phyloP scores from a whole-genome alignment of 2,797 vertebrate species.

The Coccyzus lansbergi region DNA sequence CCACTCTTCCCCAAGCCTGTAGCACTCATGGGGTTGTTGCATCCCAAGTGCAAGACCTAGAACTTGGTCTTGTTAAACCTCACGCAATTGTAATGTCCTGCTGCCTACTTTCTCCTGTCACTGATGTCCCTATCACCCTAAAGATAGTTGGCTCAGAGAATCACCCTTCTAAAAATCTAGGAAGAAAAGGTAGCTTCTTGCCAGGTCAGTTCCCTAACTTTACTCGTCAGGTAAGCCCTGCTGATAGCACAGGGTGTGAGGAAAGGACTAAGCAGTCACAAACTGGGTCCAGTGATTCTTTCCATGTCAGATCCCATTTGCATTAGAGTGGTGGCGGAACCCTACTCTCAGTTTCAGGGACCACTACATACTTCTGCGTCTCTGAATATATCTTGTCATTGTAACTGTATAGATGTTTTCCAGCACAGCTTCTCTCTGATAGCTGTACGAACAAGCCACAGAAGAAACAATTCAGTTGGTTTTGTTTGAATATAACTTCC shows the following conservation, averaged over 20 bases:
- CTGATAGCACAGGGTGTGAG: neutral
- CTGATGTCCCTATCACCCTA: neutral
- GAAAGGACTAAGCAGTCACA: neutral
- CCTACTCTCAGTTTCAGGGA: neutral
- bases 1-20: too few species aligned
- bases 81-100: accelerated
- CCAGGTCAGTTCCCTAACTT: neutral
- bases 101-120: neutral
- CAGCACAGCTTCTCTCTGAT: neutral
- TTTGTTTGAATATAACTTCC: neutral
- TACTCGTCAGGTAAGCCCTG: neutral
- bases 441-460: accelerated
- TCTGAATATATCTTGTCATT: neutral
- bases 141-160: accelerated
- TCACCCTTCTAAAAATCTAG: neutral
- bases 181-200: neutral
- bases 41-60: too few species aligned
- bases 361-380: neutral
- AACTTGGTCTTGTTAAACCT: too few species aligned
- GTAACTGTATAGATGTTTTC: neutral
- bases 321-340: neutral
- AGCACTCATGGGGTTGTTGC: too few species aligned
- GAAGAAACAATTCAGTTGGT: neutral
- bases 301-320: neutral
- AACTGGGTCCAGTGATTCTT: accelerated